Percentiles rank a stretch among this genome's conserved stretches.
Conservation (phyloP, 2,113 vertebrate species). For the Chionis minor region DNA sequence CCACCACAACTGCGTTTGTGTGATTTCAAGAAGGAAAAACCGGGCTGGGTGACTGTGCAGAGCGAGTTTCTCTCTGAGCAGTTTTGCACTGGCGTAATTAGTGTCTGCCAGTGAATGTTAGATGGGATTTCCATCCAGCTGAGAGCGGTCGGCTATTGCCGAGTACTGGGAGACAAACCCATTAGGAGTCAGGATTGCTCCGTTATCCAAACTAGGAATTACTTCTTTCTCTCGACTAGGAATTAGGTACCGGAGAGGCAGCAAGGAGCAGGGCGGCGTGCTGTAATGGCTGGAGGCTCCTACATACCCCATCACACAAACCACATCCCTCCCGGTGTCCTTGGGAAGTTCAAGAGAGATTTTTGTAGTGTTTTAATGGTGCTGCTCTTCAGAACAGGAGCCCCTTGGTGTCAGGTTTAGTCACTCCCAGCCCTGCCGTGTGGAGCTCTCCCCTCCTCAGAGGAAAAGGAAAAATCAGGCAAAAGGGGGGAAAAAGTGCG, state of each 20-base stretch:
- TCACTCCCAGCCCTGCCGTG: not conserved
- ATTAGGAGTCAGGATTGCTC: not conserved
- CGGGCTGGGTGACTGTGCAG: not conserved
- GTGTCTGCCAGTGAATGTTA: not conserved
- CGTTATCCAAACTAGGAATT: not conserved
- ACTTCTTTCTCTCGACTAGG: not conserved
- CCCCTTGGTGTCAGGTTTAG: not conserved
- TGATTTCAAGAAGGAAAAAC: not conserved
- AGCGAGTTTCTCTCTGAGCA: not conserved
- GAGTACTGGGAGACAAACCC: not conserved
- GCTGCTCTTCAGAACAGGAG: not conserved
- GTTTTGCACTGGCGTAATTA: not conserved
- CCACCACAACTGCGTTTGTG: not conserved
- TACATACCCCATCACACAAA: not conserved
- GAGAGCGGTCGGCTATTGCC: not conserved
- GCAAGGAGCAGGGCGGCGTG: not conserved
- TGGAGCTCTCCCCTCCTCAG: not conserved
- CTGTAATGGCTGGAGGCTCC: fast-evolving
- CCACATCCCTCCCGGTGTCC: not conserved
- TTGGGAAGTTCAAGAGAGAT: not conserved
- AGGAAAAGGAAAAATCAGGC: not conserved
- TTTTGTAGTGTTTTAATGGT: not conserved
- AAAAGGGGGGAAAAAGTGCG: not conserved
- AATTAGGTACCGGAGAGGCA: not conserved
- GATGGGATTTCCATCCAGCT: not conserved